Conservation (phyloP, 2,888 invertebrate species). For the Gibbula magus region DNA sequence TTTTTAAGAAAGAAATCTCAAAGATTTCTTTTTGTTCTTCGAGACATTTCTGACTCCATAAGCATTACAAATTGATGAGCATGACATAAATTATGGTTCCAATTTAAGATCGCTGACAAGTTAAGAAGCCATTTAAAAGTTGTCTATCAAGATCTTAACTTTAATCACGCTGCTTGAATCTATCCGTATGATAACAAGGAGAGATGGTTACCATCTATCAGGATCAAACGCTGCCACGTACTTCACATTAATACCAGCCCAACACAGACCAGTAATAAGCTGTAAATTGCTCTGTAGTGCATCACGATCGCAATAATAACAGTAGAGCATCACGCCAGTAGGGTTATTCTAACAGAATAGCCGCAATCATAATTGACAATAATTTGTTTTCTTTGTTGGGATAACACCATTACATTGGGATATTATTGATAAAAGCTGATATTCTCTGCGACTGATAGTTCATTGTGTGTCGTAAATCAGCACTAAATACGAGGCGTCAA, state of each 20-base stretch:
- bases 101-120: not conserved
- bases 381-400: slow-evolving; percentile 6
- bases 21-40: no score
- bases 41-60: no score
- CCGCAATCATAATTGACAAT: not conserved
- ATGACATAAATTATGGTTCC: no score
- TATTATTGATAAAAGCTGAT: not conserved
- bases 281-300: not conserved
- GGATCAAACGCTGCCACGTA: not conserved
- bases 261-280: not conserved
- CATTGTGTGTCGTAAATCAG: no score
- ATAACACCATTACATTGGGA: not conserved
- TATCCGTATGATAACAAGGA: not conserved
- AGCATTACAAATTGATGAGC: no score
- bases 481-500: no score
- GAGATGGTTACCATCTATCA: not conserved
- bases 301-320: not conserved
- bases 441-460: not conserved
- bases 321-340: not conserved
- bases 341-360: not conserved
- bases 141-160: slow-evolving; percentile 1
- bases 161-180: not conserved
- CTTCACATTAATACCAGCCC: not conserved
- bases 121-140: not conserved
- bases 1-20: no score